phyloP scores from a whole-genome alignment of 2,888 invertebrate genomes.

The Danaus chrysippus region DNA sequence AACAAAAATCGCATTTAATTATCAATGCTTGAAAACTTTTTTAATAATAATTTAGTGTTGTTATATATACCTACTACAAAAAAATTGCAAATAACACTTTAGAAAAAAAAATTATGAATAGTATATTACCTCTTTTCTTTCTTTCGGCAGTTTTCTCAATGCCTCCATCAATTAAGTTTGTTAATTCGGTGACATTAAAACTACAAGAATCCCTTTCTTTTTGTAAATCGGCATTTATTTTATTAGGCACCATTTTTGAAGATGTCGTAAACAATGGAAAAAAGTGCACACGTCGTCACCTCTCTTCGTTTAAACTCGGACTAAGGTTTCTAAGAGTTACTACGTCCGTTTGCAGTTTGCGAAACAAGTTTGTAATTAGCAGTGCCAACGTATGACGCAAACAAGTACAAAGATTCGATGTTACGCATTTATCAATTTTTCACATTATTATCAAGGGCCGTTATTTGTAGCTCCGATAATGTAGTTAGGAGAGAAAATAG shows the following conservation, averaged over 20 bases:
- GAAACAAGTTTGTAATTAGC: constrained; percentile 14
- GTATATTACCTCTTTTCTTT: constrained; percentile 63
- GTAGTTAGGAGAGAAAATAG: not conserved
- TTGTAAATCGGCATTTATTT: constrained; percentile 83
- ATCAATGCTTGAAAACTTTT: too few relatives aligned
- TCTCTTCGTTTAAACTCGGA: constrained; percentile 14
- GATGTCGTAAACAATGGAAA: not conserved
- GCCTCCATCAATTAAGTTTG: constrained; percentile 88
- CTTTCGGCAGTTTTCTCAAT: constrained; percentile 84
- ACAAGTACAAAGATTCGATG: constrained; percentile 7
- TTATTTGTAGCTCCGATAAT: constrained; percentile 4
- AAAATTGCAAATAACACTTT: too few relatives aligned
- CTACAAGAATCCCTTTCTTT: constrained; percentile 86
- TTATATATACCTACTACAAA: too few relatives aligned
- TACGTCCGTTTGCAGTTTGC: not conserved
- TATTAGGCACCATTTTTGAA: constrained; percentile 23
- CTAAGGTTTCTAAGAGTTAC: constrained; percentile 4
- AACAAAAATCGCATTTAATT: too few relatives aligned
- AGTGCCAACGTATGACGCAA: constrained; percentile 8
- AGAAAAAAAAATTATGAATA: not conserved
- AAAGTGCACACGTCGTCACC: constrained; percentile 6
- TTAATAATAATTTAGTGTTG: too few relatives aligned
- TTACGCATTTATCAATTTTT: constrained; percentile 1
- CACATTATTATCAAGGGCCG: constrained; percentile 3
- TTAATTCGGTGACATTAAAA: constrained; percentile 87